A percentile compares a stretch with the other conserved stretches of the same genome.
Conservation (phyloP, 2,888 invertebrate species). For the Neria commutata region DNA sequence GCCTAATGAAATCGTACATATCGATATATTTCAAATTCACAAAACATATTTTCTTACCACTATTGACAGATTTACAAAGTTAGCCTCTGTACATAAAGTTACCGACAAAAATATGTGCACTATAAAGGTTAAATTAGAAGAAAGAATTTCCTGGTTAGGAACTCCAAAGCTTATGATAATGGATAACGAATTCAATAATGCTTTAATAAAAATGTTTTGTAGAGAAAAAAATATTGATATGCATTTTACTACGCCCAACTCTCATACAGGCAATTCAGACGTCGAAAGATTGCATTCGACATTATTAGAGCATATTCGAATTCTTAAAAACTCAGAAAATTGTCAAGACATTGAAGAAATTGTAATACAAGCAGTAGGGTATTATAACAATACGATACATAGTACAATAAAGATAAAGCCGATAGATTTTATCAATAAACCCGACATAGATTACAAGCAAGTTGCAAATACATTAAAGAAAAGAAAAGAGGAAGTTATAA, state of each 20-base stretch:
- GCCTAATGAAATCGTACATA: conserved; percentile 23
- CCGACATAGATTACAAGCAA: conserved; percentile 1
- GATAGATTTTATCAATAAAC: conserved; percentile 3
- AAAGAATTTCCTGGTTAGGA: conserved; percentile 14
- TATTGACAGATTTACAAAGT: conserved; percentile 26
- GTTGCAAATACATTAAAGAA: background rate
- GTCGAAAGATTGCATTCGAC: conserved; percentile 17
- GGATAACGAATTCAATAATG: conserved; percentile 30
- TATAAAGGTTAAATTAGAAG: conserved; percentile 17
- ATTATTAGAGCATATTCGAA: conserved; percentile 12
- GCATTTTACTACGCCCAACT: conserved; percentile 27
- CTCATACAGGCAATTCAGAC: conserved; percentile 24
- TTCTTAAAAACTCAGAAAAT: background rate
- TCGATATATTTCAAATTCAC: conserved; percentile 25
- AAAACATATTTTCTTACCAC: conserved; percentile 23
- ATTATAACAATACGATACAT: too few relatives aligned
- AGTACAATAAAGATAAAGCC: too few relatives aligned
- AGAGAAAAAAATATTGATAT: conserved; percentile 16
- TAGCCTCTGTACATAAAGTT: conserved; percentile 23
- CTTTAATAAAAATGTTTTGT: conserved; percentile 23
- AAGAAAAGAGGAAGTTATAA: conserved; percentile 4
- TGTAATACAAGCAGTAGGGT: background rate
- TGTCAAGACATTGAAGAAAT: conserved; percentile 8
- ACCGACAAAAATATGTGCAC: conserved; percentile 21
- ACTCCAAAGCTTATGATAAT: conserved; percentile 15